phyloP scores from a whole-genome alignment of 2,113 vertebrate species.

The Prietella phreatophila region DNA sequence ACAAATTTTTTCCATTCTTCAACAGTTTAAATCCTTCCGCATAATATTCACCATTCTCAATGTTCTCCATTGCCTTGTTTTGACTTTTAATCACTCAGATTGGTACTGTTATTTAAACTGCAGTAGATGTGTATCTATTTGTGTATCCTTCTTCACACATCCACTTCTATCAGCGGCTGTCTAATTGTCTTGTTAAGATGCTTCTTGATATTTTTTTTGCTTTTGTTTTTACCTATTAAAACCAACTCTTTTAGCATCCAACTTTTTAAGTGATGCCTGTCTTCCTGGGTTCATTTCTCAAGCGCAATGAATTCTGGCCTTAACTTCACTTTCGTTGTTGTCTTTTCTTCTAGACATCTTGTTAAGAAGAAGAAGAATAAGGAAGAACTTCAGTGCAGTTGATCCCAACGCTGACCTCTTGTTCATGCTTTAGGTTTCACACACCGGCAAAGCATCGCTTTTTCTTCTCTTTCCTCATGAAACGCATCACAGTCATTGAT shows the following conservation, averaged over 20 bases:
- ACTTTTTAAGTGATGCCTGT: conserved; percentile 1
- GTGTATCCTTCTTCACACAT: conserved; percentile 2
- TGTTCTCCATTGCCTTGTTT: no score
- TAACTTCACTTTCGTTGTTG: conserved; percentile 50
- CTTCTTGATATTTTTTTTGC: background rate
- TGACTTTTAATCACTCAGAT: background rate
- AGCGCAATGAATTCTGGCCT: conserved; percentile 28
- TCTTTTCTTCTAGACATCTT: conserved; percentile 47
- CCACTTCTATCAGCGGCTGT: no score
- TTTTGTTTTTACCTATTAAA: background rate
- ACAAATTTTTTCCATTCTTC: background rate
- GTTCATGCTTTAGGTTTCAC: conserved; percentile 31
- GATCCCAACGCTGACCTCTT: conserved; percentile 32
- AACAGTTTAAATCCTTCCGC: background rate
- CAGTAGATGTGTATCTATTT: background rate
- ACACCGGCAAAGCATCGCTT: conserved; percentile 6
- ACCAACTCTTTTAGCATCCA: background rate
- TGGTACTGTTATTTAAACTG: background rate
- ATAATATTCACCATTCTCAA: background rate
- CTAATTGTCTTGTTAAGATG: conserved; percentile 3
- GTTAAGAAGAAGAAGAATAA: conserved; percentile 15
- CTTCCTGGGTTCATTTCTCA: conserved; percentile 44
- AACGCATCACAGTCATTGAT: conserved; percentile 51
- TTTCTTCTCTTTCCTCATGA: conserved; percentile 18
- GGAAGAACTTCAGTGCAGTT: background rate